phyloP scores from a whole-genome alignment of 2,888 invertebrate species.

The Chalcis sispes region DNA sequence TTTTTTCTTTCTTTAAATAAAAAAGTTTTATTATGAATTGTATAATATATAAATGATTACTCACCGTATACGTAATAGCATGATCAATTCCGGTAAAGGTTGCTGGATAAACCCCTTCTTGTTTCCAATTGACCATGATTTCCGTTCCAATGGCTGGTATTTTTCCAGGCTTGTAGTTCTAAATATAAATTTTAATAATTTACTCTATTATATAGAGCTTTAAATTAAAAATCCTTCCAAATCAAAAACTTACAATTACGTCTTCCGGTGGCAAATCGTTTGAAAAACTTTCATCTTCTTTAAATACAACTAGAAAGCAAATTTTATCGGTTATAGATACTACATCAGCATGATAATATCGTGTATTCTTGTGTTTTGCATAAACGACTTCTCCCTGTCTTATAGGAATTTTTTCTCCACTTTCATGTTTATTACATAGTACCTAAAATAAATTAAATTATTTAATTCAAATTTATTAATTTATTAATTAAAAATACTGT shows the following conservation, averaged over 20 bases:
- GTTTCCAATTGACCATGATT: constrained; percentile 79
- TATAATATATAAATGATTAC: constrained; percentile 54
- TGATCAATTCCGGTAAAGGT: constrained; percentile 76
- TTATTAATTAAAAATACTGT: too few relatives aligned
- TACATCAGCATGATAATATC: constrained; percentile 80
- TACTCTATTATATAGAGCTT: constrained; percentile 10
- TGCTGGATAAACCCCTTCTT: constrained; percentile 76
- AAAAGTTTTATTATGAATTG: background rate
- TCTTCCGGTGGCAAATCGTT: constrained; percentile 79
- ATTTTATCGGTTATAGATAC: constrained; percentile 75
- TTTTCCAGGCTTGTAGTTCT: constrained; percentile 69
- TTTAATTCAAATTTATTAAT: too few relatives aligned
- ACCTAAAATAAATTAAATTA: constrained; percentile 63
- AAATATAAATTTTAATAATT: constrained; percentile 29
- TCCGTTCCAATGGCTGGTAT: constrained; percentile 76
- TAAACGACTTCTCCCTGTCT: constrained; percentile 77
- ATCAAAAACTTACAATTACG: constrained; percentile 76
- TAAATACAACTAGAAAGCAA: constrained; percentile 81
- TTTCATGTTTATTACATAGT: constrained; percentile 69
- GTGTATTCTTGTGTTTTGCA: constrained; percentile 80
- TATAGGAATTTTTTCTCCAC: constrained; percentile 67
- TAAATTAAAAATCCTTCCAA: constrained; percentile 1
- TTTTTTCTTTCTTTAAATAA: too few relatives aligned
- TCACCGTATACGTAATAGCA: constrained; percentile 75
- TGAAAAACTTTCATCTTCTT: constrained; percentile 80